Conservation (phyloP, 2,113 vertebrate genomes). For the Dipodomys ordii region DNA sequence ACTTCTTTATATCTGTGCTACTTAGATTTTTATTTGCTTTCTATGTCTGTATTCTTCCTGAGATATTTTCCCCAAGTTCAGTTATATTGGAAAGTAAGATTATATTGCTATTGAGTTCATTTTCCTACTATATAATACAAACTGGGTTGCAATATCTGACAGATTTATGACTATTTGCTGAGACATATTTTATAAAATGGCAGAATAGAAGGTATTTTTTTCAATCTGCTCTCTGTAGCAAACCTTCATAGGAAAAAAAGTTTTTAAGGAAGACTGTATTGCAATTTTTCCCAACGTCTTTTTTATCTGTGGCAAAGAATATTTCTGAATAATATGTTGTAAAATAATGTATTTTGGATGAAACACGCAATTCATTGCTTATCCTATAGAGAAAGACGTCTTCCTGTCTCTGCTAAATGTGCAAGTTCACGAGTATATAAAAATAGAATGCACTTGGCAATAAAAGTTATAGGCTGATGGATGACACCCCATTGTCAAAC, state of each 20-base stretch:
- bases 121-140: slow-evolving; percentile 87
- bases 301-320: slow-evolving; percentile 42
- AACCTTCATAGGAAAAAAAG: slow-evolving; percentile 74
- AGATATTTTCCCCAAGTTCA: slow-evolving; percentile 85
- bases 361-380: slow-evolving; percentile 60
- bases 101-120: slow-evolving; percentile 88
- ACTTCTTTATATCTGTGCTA: slow-evolving; percentile 84
- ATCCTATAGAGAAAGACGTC: slow-evolving; percentile 75
- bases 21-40: slow-evolving; percentile 88
- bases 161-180: slow-evolving; percentile 86
- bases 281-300: slow-evolving; percentile 64
- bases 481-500: slow-evolving; percentile 71
- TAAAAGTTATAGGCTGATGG: slow-evolving; percentile 68
- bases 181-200: slow-evolving; percentile 84
- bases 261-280: slow-evolving; percentile 76
- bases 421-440: slow-evolving; percentile 74
- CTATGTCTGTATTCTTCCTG: slow-evolving; percentile 83
- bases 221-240: slow-evolving; percentile 76
- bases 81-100: slow-evolving; percentile 89
- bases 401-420: slow-evolving; percentile 51
- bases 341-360: slow-evolving; percentile 73
- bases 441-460: slow-evolving; percentile 77
- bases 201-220: slow-evolving; percentile 84
- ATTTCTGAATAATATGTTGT: slow-evolving; percentile 64
- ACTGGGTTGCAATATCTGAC: slow-evolving; percentile 84